Conservation (phyloP, 2,888 invertebrate species). For the Drosophila engyochracea region DNA sequence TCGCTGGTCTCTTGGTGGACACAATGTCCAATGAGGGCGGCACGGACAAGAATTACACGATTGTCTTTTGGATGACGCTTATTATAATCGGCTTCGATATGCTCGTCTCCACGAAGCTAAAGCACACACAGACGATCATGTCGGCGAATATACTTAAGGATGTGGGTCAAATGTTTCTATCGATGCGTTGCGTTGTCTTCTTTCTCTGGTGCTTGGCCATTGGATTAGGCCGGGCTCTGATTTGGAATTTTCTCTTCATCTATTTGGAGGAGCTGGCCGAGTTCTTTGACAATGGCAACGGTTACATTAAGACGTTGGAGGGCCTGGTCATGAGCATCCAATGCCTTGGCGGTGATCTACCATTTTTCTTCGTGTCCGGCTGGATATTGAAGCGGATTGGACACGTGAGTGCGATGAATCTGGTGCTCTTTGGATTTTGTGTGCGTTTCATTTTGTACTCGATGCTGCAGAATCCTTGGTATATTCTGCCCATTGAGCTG, state of each 20-base stretch:
- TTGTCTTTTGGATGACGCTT: constrained; percentile 92
- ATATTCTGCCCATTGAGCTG: constrained; percentile 93
- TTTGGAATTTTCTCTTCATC: constrained; percentile 96
- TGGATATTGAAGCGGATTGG: constrained; percentile 92
- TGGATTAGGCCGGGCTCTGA: constrained; percentile 93
- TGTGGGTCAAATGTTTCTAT: constrained; percentile 88
- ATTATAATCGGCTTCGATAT: constrained; percentile 89
- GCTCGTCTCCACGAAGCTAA: constrained; percentile 88
- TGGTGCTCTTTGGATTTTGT: constrained; percentile 92
- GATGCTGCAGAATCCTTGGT: constrained; percentile 92
- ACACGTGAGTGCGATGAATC: constrained; percentile 92
- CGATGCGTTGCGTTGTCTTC: constrained; percentile 90
- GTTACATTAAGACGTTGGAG: constrained; percentile 90
- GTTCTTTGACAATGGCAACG: constrained; percentile 84
- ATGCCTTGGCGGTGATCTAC: constrained; percentile 93
- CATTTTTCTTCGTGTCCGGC: constrained; percentile 94
- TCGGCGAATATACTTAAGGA: constrained; percentile 90
- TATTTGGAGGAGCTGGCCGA: constrained; percentile 90
- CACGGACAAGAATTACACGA: constrained; percentile 89
- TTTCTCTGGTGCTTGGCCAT: constrained; percentile 92
- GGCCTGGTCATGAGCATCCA: constrained; percentile 91
- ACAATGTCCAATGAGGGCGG: constrained; percentile 88
- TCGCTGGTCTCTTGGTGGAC: constrained; percentile 93
- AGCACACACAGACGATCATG: constrained; percentile 88
- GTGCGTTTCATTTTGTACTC: constrained; percentile 94